Conservation (phyloP, 2,888 invertebrate species). For the Osedax fenrisi region DNA sequence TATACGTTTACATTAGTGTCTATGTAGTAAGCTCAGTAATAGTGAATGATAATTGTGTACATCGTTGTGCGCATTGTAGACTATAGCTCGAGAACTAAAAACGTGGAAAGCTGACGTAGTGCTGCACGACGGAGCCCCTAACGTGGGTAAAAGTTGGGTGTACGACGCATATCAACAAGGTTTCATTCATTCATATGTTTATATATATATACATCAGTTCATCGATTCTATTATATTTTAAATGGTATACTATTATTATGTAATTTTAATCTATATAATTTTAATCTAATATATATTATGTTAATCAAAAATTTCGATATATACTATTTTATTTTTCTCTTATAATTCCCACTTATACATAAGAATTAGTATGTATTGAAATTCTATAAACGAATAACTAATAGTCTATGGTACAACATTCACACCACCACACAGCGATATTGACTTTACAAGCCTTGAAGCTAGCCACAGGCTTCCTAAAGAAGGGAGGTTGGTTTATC, state of each 20-base stretch:
- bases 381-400: too few relatives aligned
- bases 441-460: slow-evolving; percentile 83
- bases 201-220: too few relatives aligned
- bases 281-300: neutral
- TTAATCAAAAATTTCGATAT: neutral
- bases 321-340: too few relatives aligned
- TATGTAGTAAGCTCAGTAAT: neutral
- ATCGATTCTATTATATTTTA: too few relatives aligned
- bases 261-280: too few relatives aligned
- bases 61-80: slow-evolving; percentile 46
- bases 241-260: too few relatives aligned
- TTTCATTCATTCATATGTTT: too few relatives aligned
- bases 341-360: too few relatives aligned
- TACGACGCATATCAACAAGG: slow-evolving; percentile 88
- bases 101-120: slow-evolving; percentile 94
- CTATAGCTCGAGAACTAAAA: slow-evolving; percentile 71
- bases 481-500: slow-evolving; percentile 86
- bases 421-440: too few relatives aligned
- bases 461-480: slow-evolving; percentile 74
- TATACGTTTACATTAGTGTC: neutral
- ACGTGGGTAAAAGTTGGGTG: slow-evolving; percentile 86
- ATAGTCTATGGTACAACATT: too few relatives aligned
- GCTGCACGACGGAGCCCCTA: slow-evolving; percentile 93
- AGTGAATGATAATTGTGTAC: neutral
- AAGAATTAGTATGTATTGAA: too few relatives aligned